These are phyloP conservation scores for Metopolophium dirhodum DNA, from an alignment of 1,140 invertebrate genomes.

Conservation along the genomic window DNA sequence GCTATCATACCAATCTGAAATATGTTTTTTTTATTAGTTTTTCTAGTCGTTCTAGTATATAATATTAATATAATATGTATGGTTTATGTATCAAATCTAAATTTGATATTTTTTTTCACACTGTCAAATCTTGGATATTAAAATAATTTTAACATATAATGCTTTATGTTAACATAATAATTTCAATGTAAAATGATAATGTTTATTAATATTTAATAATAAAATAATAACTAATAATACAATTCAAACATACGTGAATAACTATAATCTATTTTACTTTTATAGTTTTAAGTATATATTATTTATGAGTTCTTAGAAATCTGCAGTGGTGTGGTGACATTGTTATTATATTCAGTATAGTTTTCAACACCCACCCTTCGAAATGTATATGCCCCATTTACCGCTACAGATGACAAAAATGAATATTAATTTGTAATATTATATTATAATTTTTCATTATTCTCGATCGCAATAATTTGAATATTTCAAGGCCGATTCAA, in stretches of 20 bases:
- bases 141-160: no score
- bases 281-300: background rate
- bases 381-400: background rate
- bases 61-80: no score
- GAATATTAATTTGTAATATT: background rate
- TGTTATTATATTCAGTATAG: background rate
- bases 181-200: no score
- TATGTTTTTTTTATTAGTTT: background rate
- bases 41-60: no score
- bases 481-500: background rate
- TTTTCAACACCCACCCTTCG: background rate
- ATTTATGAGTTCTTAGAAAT: background rate
- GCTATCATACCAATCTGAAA: background rate
- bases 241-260: background rate
- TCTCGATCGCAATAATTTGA: background rate
- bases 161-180: background rate
- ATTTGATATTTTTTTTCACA: background rate
- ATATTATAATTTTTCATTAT: background rate
- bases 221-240: background rate
- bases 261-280: background rate
- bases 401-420: background rate
- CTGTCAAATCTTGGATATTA: no score
- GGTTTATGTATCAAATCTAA: background rate
- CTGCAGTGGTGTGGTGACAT: background rate
- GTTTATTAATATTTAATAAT: no score